Base-by-base conservation (phyloP, 2,113 vertebrate genomes). In the Phoxinus phoxinus region DNA sequence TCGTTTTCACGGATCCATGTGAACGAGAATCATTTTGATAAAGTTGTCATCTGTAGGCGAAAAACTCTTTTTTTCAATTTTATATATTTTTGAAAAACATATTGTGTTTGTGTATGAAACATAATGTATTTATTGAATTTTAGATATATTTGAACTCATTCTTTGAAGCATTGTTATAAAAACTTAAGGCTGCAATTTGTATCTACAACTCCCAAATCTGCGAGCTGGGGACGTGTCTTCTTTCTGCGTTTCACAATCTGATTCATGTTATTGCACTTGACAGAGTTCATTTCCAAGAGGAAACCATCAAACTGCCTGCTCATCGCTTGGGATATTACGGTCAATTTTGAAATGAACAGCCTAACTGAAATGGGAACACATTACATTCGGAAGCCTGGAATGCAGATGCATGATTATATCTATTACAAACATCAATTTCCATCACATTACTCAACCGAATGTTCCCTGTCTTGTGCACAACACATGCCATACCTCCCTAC, bases 251-350 rank as follows among this genome's bases (percentile, higher is more conserved):
- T 46, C 58, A 41, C 21, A 5, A 15, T 0, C 27, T 35, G n/a
- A 35, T 30, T 65, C 83, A 19, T 77, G 53, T 77, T 61, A 74
- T 74, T 84, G 67, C 86, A 53, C 65, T 74, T 46, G 75, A 37
- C 53, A 59, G 75, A 35, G 65, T 74, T 80, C 82, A 84, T 84
- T 74, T 84, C 81, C 48, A 69, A 81, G 81, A 83, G 81, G 74
- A 77, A 77, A 78, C 46, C 19, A 53, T 85, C 65, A 78, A 85
- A 78, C 84, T 78, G 46, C 32, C 74, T 85, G 84, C 48, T 44
- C 15, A 37, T 79, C 74, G 21, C 61, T 72, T 27, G 63, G 63
- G 74, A 79, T 48, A 46, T 58, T 74, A 71, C 6, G 25, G 25
- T 84, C 74, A 59, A 87, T 84, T 76, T 84, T 69, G 44, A 67